phyloP scores from a whole-genome alignment of 2,797 vertebrate genomes.

The Fundulus diaphanus region DNA sequence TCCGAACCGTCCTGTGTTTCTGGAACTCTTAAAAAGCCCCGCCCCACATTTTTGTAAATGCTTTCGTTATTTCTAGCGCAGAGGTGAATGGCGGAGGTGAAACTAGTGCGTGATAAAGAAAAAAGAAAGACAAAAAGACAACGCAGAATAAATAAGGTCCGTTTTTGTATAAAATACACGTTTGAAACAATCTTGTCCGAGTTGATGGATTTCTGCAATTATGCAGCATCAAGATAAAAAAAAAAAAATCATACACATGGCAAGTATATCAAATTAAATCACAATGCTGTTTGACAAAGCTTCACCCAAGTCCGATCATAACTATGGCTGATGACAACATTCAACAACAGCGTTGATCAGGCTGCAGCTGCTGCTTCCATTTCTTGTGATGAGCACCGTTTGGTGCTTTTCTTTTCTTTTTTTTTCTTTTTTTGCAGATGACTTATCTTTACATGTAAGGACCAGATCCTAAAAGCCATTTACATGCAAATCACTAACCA shows the following conservation, averaged over 20 bases:
- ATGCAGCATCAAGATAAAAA: slow-evolving; percentile 35
- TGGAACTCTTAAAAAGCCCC: slow-evolving; percentile 17
- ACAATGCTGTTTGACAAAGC: slow-evolving; percentile 51
- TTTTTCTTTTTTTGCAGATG: slow-evolving; percentile 32
- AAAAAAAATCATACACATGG: slow-evolving; percentile 34
- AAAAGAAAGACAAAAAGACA: slow-evolving; percentile 46
- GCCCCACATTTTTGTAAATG: slow-evolving; percentile 29
- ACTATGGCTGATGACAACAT: slow-evolving; percentile 12
- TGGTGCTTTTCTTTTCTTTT: neutral
- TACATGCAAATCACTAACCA: slow-evolving; percentile 76
- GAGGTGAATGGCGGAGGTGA: slow-evolving; percentile 54
- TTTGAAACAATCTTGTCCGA: slow-evolving; percentile 58
- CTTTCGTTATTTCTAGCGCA: slow-evolving; percentile 50
- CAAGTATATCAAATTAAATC: slow-evolving; percentile 59
- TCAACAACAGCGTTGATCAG: slow-evolving; percentile 27
- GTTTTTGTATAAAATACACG: slow-evolving; percentile 60
- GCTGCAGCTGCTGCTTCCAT: slow-evolving; percentile 38
- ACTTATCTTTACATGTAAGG: slow-evolving; percentile 71
- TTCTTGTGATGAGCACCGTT: slow-evolving; percentile 33
- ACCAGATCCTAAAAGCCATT: slow-evolving; percentile 74
- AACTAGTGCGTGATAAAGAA: slow-evolving; percentile 55
- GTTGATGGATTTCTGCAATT: slow-evolving; percentile 44
- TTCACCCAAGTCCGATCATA: slow-evolving; percentile 38
- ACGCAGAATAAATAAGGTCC: slow-evolving; percentile 66
- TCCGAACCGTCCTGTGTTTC: slow-evolving; percentile 22